These are phyloP conservation scores for Oxystoma pomonae DNA, from an alignment of 2,888 invertebrate species.

Conservation along the genomic window DNA sequence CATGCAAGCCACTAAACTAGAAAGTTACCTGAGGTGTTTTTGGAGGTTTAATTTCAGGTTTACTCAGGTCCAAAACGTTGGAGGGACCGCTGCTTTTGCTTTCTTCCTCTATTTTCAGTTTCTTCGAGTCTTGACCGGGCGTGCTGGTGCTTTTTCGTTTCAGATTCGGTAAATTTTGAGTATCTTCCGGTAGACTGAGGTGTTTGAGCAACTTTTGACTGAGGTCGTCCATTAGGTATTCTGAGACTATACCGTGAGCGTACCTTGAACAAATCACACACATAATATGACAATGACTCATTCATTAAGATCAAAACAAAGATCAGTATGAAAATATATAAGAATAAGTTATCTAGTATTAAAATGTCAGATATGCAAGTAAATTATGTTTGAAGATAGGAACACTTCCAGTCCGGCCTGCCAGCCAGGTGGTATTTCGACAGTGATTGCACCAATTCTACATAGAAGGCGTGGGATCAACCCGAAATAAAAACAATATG, in stretches of 20 bases:
- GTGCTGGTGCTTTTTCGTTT: conserved; percentile 48
- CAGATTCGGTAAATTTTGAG: conserved; percentile 49
- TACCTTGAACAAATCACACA: conserved; percentile 60
- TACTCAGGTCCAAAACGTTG: conserved; percentile 45
- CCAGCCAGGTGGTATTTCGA: too few species aligned
- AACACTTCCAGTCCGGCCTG: too few species aligned
- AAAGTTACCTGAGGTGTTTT: conserved; percentile 47
- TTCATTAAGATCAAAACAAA: too few species aligned
- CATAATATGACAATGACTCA: too few species aligned
- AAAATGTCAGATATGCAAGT: too few species aligned
- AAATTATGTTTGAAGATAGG: too few species aligned
- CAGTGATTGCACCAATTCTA: too few species aligned
- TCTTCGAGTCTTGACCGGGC: conserved; percentile 45
- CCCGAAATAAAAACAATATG: too few species aligned
- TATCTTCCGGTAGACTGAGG: conserved; percentile 62
- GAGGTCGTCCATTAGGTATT: conserved; percentile 70
- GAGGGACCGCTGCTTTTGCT: conserved; percentile 46
- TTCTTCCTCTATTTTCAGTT: conserved; percentile 44
- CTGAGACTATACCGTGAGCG: conserved; percentile 75
- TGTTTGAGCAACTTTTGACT: conserved; percentile 59
- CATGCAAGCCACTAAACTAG: too few species aligned
- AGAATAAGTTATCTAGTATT: too few species aligned
- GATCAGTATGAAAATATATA: too few species aligned
- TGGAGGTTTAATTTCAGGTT: conserved; percentile 40
- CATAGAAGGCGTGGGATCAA: too few species aligned